phyloP scores from a whole-genome alignment of 2,797 vertebrate genomes.

The Leptoclinus maculatus region DNA sequence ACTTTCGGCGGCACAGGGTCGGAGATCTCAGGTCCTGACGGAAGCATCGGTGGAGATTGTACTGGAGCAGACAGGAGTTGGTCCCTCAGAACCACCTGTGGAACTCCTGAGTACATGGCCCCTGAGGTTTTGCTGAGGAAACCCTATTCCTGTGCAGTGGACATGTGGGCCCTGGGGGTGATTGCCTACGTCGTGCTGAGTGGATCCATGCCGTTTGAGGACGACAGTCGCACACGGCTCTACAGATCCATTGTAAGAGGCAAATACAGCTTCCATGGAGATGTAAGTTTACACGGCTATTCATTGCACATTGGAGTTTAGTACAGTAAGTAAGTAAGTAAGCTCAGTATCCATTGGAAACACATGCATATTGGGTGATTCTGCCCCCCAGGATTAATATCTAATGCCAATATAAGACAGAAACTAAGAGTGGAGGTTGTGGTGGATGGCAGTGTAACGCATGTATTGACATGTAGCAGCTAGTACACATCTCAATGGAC shows the following conservation, averaged over 20 bases:
- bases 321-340: not conserved
- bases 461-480: not conserved
- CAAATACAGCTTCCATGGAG: slow-evolving; percentile 73
- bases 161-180: slow-evolving; percentile 79
- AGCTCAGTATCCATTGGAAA: not conserved
- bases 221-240: slow-evolving; percentile 65
- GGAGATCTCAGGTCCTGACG: not conserved
- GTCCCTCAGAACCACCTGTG: slow-evolving; percentile 55
- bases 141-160: slow-evolving; percentile 66
- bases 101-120: slow-evolving; percentile 76
- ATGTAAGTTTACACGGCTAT: slow-evolving; percentile 59
- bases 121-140: slow-evolving; percentile 76
- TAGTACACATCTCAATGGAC: not conserved
- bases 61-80: slow-evolving; percentile 26
- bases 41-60: not conserved
- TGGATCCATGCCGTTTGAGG: slow-evolving; percentile 80
- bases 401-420: not conserved
- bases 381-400: not conserved
- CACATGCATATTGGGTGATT: not conserved
- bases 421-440: not conserved
- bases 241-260: slow-evolving; percentile 73
- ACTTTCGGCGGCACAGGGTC: slow-evolving; percentile 43
- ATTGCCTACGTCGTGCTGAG: slow-evolving; percentile 77
- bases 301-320: not conserved
- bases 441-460: not conserved